These are phyloP conservation scores for Cichlasoma orientale DNA, from an alignment of 2,797 vertebrate species.

Conservation along the genomic window DNA sequence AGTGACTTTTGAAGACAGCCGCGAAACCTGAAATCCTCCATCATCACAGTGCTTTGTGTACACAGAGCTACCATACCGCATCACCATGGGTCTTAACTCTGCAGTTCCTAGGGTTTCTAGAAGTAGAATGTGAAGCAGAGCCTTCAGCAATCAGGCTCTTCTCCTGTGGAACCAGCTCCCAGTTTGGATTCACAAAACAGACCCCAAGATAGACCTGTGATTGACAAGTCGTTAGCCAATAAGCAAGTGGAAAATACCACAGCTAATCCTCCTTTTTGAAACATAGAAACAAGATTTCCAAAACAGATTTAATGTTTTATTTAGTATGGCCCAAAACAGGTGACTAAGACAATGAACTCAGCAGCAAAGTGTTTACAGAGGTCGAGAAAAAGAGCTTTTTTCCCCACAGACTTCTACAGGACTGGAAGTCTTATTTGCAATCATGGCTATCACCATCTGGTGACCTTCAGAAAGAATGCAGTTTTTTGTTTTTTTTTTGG, in stretches of 20 bases:
- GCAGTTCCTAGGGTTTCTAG: background rate
- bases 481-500: too few relatives aligned
- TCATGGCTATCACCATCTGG: background rate
- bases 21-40: too few relatives aligned
- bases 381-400: background rate
- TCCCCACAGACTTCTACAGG: background rate
- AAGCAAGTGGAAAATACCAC: background rate
- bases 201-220: background rate
- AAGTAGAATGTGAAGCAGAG: background rate
- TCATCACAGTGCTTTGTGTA: too few relatives aligned
- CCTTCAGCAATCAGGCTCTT: too few relatives aligned
- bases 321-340: background rate
- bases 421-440: background rate
- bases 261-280: background rate
- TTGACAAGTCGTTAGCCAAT: background rate
- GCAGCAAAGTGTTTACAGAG: background rate
- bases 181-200: background rate
- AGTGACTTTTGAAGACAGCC: too few relatives aligned
- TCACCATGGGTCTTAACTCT: too few relatives aligned
- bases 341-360: background rate
- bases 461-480: background rate
- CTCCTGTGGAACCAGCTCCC: background rate
- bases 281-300: background rate
- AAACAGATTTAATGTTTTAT: background rate
- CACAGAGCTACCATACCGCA: too few relatives aligned